Percentiles rank a stretch among this genome's conserved stretches.
phyloP scores from a whole-genome alignment of 2,797 vertebrate species.

The Chloroceryle amazona region DNA sequence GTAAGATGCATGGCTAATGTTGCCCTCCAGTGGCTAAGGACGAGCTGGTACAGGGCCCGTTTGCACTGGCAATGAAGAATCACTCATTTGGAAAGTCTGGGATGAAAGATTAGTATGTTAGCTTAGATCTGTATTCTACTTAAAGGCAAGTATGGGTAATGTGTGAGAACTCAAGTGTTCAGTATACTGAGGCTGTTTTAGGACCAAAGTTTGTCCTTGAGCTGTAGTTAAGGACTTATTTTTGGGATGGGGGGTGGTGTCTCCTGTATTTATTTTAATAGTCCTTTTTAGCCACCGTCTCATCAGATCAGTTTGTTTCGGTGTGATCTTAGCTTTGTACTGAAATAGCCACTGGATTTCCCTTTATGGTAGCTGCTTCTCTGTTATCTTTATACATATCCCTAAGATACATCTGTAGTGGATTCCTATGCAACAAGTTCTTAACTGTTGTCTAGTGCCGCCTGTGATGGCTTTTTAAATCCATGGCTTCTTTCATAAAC shows the following conservation, averaged over 20 bases:
- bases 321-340: background rate
- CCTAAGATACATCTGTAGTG: background rate
- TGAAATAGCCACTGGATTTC: background rate
- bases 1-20: background rate
- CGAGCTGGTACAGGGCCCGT: background rate
- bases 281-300: accelerated
- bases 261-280: accelerated
- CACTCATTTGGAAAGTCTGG: background rate
- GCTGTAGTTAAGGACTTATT: background rate
- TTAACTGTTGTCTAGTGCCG: background rate
- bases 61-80: background rate
- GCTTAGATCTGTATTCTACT: background rate
- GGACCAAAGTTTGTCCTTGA: background rate
- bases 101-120: background rate
- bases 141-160: background rate
- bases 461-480: background rate
- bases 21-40: slow-evolving; percentile 50
- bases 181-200: background rate
- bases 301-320: background rate
- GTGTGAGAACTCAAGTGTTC: background rate
- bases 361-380: background rate
- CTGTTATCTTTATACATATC: background rate
- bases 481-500: background rate
- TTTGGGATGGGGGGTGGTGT: background rate
- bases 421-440: background rate